Conservation (phyloP, 2,797 vertebrate species). For the Petrocephalus schoutedeni region DNA sequence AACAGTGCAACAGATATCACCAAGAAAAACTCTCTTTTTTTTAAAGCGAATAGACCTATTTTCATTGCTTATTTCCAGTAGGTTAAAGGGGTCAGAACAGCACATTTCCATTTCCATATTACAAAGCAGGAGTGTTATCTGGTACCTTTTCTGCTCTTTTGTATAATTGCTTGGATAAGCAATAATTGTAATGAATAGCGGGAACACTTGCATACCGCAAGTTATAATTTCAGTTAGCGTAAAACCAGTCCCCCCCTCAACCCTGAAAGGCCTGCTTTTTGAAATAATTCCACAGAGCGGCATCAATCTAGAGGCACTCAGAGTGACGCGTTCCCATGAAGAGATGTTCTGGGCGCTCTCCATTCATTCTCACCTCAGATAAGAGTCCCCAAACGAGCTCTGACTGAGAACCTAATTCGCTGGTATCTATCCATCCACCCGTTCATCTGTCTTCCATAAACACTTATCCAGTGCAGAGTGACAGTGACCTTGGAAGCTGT, state of each 20-base stretch:
- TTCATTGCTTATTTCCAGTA: conserved; percentile 2
- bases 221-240: conserved; percentile 16
- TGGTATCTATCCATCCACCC: not conserved
- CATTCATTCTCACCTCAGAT: not conserved
- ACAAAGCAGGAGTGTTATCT: not conserved
- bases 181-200: conserved; percentile 11
- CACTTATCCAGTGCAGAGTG: not conserved
- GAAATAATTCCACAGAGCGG: not conserved
- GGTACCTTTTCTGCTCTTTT: not conserved
- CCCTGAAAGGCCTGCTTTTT: conserved; percentile 5
- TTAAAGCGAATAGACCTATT: not conserved
- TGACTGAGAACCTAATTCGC: not conserved
- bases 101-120: not conserved
- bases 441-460: not conserved
- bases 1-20: not conserved
- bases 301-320: conserved; percentile 11
- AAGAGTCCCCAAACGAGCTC: not conserved
- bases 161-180: conserved; percentile 9
- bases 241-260: not conserved
- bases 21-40: not conserved
- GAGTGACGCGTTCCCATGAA: not conserved
- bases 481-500: not conserved
- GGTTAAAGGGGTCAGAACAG: conserved; percentile 8
- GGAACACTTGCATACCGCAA: not conserved
- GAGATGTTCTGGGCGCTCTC: not conserved